A percentile compares a stretch with the other conserved stretches of the same genome.
Conservation (phyloP, 1,140 invertebrate genomes). For the Drosophila mauritiana region DNA sequence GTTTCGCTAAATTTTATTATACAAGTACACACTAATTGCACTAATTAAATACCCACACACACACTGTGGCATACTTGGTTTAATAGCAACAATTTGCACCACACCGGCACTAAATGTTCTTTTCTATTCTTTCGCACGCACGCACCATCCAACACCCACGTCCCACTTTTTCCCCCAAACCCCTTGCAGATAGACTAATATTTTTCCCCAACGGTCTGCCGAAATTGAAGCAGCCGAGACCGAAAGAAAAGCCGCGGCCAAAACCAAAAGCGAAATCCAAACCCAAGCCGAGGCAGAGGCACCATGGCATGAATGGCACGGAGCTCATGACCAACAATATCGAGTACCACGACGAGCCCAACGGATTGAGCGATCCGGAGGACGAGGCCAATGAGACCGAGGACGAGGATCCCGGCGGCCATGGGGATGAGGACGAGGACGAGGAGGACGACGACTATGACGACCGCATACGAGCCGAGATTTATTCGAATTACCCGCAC, state of each 20-base stretch:
- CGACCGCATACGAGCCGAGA: slow-evolving; percentile 82
- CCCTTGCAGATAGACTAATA: slow-evolving; percentile 84
- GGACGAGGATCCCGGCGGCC: slow-evolving; percentile 4
- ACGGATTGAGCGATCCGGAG: slow-evolving; percentile 29
- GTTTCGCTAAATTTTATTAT: slow-evolving; percentile 17
- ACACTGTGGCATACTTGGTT: slow-evolving; percentile 21
- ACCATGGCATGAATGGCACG: slow-evolving; percentile 52
- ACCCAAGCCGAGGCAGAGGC: slow-evolving; percentile 21
- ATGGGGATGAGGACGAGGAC: slow-evolving; percentile 34
- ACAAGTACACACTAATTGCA: slow-evolving; percentile 65
- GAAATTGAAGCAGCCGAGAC: slow-evolving; percentile 63
- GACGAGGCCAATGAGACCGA: slow-evolving; percentile 19
- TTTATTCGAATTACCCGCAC: slow-evolving; percentile 83
- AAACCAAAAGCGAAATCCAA: slow-evolving; percentile 32
- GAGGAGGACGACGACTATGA: slow-evolving; percentile 79
- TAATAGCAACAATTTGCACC: slow-evolving; percentile 65
- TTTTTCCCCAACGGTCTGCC: slow-evolving; percentile 83
- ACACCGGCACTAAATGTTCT: slow-evolving; percentile 70
- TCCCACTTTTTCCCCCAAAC: neutral
- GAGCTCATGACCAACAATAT: slow-evolving; percentile 75
- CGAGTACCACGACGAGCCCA: slow-evolving; percentile 69
- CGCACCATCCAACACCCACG: slow-evolving; percentile 26
- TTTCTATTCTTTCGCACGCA: slow-evolving; percentile 58
- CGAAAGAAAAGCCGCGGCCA: slow-evolving; percentile 53
- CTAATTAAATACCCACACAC: slow-evolving; percentile 67